Evolutionary conservation across 2,888 invertebrate species (phyloP), one percentile per base, ranked within the genome.

Genomic region (Hemistola chrysoprasaria): DNA sequence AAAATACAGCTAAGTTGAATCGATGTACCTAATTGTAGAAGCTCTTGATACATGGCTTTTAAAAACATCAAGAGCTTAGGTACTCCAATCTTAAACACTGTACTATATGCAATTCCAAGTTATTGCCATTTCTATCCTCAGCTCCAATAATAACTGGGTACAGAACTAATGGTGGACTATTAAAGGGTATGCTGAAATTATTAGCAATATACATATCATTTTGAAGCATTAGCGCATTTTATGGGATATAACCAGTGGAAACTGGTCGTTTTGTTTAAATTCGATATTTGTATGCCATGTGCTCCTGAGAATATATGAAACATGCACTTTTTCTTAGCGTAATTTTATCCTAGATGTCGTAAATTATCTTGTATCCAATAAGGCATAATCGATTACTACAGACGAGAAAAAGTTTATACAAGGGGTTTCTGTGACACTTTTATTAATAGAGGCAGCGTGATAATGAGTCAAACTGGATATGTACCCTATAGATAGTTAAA

Each of bases 161-260:
- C 56, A 45, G 50, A 36, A 30, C 30, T 63, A 66, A 70, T 60
- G 33, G 51, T 40, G 40, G 55, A 54, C 59, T 53, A 71, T 70
- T 67, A 66, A 51, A 38, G 52, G 43, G 46, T 46, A 59, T 66
- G 62, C 56, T 57, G 38, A 64, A 70, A 73, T 71, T 67, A 71
- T 70, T 65, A 62, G 61, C 61, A 63, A 70, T 70, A 71, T 69
- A 62, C 69, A 71, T 74, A 69, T 59, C 46, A 67, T 74, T 74
- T 48, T 60, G 28, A 25, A 47, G 29, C 46, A 65, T 70, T 65
- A 65, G 50, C 46, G 48, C 42, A 20, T 49, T 49, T 62, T 59
- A 67, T 35, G 38, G 26, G 28, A 43, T 43, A 34, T n/a, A 39
- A 48, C 25, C 40, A 37, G 44, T 25, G 23, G 36, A 11, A 29